phyloP scores from a whole-genome alignment of 2,113 vertebrate genomes.

The Amphiprion ocellaris region DNA sequence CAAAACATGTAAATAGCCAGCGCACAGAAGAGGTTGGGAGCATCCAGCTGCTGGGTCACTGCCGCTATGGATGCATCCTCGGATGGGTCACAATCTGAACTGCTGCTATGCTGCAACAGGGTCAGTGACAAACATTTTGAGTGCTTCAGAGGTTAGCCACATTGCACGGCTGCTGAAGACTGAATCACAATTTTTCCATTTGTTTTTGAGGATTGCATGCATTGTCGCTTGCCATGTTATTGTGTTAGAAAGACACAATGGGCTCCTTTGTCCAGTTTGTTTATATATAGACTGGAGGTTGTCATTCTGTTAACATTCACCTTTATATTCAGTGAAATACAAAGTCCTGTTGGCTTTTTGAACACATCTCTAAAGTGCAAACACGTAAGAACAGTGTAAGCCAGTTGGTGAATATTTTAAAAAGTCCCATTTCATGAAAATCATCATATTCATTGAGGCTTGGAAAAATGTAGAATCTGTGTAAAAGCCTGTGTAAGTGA shows the following conservation, averaged over 20 bases:
- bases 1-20: constrained; percentile 18
- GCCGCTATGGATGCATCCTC: constrained; percentile 7
- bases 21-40: background rate
- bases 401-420: constrained; percentile 8
- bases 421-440: constrained; percentile 10
- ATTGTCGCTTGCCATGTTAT: background rate
- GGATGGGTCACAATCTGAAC: constrained; percentile 10
- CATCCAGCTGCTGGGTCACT: constrained; percentile 1
- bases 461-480: background rate
- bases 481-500: background rate
- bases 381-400: background rate
- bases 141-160: constrained; percentile 19
- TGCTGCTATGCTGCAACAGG: constrained; percentile 6
- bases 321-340: constrained; percentile 8
- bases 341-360: background rate
- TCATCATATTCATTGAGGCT: background rate
- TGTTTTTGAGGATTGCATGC: background rate
- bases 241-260: background rate
- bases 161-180: constrained; percentile 18
- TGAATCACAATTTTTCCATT: background rate
- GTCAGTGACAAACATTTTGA: constrained; percentile 46
- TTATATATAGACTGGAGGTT: no score
- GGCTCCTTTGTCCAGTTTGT: background rate
- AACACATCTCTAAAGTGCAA: constrained; percentile 14
- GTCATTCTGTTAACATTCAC: background rate